Percentiles rank a stretch among this genome's conserved stretches.
These are phyloP conservation scores for Rattus norvegicus DNA, from an alignment of 2,113 vertebrate species.

Conservation along the genomic window GRCr8 NC_086023.1:109791501-109792000, in stretches of 20 bases:
- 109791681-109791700: neutral
- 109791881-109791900: conserved; percentile 14
- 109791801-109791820: conserved; percentile 37
- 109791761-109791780: neutral
- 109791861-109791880: conserved; percentile 9
- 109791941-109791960: neutral
- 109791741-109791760: neutral
- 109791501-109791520: conserved; percentile 11
- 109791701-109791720: neutral
- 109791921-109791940: conserved; percentile 8
- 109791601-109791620: neutral
- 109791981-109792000: neutral
- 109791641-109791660: conserved; percentile 26
- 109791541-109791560: neutral
- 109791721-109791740: neutral
- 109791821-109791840: neutral
- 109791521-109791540: neutral
- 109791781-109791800: neutral
- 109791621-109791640: neutral
- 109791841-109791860: neutral
- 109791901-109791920: neutral
- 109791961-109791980: neutral
- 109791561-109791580: neutral
- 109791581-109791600: conserved; percentile 5
- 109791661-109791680: neutral